These are phyloP conservation scores for Argynnis bischoffii DNA, from an alignment of 2,888 invertebrate genomes.

Conservation along the genomic window DNA sequence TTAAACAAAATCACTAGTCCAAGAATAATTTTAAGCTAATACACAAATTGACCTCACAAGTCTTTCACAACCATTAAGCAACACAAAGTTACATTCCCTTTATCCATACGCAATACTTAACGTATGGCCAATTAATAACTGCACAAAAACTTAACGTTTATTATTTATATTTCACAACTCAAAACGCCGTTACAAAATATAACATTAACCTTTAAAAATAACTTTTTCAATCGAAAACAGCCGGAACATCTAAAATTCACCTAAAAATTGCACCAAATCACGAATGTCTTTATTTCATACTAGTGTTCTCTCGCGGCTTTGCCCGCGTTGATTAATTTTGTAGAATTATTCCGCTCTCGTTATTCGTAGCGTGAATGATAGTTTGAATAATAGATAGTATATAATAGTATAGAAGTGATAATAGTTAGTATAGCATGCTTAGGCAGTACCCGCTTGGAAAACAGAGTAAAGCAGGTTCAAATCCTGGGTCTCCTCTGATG, in stretches of 20 bases:
- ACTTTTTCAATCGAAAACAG: slow-evolving; percentile 29
- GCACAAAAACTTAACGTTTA: slow-evolving; percentile 13
- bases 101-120: slow-evolving; percentile 11
- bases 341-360: no score
- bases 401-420: no score
- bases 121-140: slow-evolving; percentile 9
- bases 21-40: background rate
- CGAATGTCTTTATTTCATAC: slow-evolving; percentile 44
- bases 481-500: no score
- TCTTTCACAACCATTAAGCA: slow-evolving; percentile 3
- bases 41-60: background rate
- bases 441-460: no score
- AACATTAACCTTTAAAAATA: slow-evolving; percentile 14
- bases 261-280: slow-evolving; percentile 40
- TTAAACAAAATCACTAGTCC: no score
- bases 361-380: no score
- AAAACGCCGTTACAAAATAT: slow-evolving; percentile 7
- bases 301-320: no score
- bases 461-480: no score
- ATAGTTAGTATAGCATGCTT: no score
- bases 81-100: slow-evolving; percentile 3
- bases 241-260: slow-evolving; percentile 37
- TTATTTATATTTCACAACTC: background rate
- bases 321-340: no score
- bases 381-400: no score